A percentile compares a stretch with the other conserved stretches of the same genome.
These are phyloP conservation scores for Tetraodon nigroviridis DNA, from an alignment of 2,113 vertebrate genomes.

Conservation along the genomic window DNA sequence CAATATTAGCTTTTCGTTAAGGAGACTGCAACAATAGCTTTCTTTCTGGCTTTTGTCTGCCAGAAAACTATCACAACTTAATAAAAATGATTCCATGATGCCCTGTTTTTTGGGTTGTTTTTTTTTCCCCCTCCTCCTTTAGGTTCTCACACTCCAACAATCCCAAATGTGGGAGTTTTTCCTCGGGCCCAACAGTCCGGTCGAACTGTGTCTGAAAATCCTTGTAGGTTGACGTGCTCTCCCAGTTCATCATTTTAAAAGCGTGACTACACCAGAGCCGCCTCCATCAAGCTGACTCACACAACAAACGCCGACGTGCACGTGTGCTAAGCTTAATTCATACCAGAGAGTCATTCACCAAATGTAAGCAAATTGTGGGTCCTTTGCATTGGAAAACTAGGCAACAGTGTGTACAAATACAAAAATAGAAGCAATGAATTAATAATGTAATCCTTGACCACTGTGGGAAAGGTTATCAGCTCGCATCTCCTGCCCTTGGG, in stretches of 20 bases:
- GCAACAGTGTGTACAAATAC: constrained; percentile 11
- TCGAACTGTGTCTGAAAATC: constrained; percentile 27
- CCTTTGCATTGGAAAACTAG: constrained; percentile 4
- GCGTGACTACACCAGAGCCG: constrained; percentile 47
- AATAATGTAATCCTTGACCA: neutral
- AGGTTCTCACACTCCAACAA: constrained; percentile 13
- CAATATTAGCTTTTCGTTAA: too few species aligned
- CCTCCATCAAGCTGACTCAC: constrained; percentile 60
- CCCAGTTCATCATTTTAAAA: constrained; percentile 52
- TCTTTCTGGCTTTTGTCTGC: too few species aligned
- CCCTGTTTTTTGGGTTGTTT: neutral
- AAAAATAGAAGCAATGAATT: constrained; percentile 13
- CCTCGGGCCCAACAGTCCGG: constrained; percentile 19
- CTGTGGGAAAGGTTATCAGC: neutral
- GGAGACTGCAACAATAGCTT: too few species aligned
- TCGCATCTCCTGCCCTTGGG: neutral
- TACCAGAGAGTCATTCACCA: constrained; percentile 33
- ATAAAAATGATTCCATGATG: neutral
- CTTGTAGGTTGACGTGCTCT: constrained; percentile 10
- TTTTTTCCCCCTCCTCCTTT: too few species aligned
- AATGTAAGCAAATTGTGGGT: constrained; percentile 28
- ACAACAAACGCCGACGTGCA: constrained; percentile 39
- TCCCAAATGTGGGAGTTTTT: constrained; percentile 38
- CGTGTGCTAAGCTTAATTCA: constrained; percentile 31
- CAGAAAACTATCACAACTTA: too few species aligned